Evolutionary conservation across 2,113 vertebrate species (phyloP), one percentile per base, ranked within the genome.

Genomic region (Lophotis ruficrista): DNA sequence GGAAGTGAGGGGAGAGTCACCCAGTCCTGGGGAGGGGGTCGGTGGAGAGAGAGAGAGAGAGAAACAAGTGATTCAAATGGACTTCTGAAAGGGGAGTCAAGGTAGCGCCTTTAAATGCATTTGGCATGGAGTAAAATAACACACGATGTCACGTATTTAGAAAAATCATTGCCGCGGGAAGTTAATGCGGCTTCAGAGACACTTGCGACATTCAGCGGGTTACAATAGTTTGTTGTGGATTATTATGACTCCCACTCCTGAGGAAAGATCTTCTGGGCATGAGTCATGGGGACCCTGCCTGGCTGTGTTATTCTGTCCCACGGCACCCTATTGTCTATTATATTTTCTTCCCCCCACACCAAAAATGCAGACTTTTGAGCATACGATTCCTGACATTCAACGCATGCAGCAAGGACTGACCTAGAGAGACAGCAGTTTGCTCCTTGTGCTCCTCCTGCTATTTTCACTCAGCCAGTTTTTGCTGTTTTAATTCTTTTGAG

Each of bases 211-310:
- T 95, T 97, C 88, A 96, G 31, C 1, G 12, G 87, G 69, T 47
- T 85, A 94, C 95, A 97, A 92, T 94, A 90, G 82, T 89, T 96
- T 95, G 95, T 87, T 98, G 91, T 97, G 83, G 91, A 91, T 92
- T 94, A 83, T 95, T 62, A 83, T 61, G 92, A 96, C 92, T 97
- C 91, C 95, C 87, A 90, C 91, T 97, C 94, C 95, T 91, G 92
- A 96, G 80, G 95, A 97, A 94, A 97, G 94, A 92, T 93, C 90
- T 94, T 80, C 95, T 95, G 88, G 61, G 95, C 91, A 96, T 97
- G 96, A 96, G 86, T 97, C 96, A 95, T 78, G 85, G 95, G 51
- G 89, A 92, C 83, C 66, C 81, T 95, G 95, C 51, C 95, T 14
- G 56, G 87, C 64, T 93, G 65, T 77, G 90, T 79, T 96, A 90